Base-by-base conservation (phyloP, 1,140 invertebrate species). In the Littorina saxatilis region DNA sequence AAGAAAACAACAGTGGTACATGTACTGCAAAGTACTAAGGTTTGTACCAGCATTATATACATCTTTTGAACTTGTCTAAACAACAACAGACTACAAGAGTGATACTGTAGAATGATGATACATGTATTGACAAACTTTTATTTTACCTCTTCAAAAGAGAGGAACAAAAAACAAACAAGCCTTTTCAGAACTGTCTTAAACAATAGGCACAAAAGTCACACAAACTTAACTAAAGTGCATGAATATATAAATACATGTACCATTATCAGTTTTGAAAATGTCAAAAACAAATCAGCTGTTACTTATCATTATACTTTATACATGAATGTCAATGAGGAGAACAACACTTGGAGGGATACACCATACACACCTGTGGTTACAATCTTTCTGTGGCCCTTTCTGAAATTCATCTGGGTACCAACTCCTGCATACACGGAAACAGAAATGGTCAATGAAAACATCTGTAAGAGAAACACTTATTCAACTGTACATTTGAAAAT, bases 391-490 rank as follows among this genome's bases (percentile, higher is more conserved):
- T 0, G 96, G 96, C 47, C 92, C 91, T 20, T 88, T 87, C 77
- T 93, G 88, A 88, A 92, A 94, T 32, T 95, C 89, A 50, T 93
- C 90, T 4, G 94, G 93, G 91, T 95, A 95, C 97, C 97, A 98
- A 35, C 96, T 91, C 73, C 94, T 93, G 82, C 77, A 89, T 84
- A 85, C 82, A 73, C 84, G 39, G 82, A 82, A 82, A 72, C 39
- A 78, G 35, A 73, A 73, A 11, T 15, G 43, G n/a, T 40, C 13
- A 40, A 43, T 2, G 43, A 73, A 58, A 58, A 2, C 23, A 58
- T 7, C 47, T 50, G 7, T 50, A 20, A 58, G 4, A 58, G 4
- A 23, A 5, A 58, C 55, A 58, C 55, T 13, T n/a, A 58, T 9
- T 5, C 20, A 58, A 9, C 20, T 13, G 55, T 58, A 58, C 20